phyloP scores from a whole-genome alignment of 1,140 invertebrate genomes.

The Eriocheir sinensis region DNA sequence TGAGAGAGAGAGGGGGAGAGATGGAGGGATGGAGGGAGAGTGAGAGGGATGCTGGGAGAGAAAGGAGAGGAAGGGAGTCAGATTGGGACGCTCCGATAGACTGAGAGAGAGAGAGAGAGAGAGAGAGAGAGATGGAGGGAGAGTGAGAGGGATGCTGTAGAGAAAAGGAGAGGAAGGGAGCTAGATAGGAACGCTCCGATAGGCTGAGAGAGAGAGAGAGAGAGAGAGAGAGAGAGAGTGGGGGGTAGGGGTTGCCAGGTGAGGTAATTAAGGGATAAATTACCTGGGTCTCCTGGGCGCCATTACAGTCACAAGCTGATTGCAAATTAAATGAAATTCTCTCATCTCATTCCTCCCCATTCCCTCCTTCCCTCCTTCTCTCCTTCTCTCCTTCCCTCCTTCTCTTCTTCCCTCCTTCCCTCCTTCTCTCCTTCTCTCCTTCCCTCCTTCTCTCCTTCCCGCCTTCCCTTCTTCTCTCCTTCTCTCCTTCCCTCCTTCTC shows the following conservation, averaged over 20 bases:
- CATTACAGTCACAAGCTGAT: conserved; percentile 75
- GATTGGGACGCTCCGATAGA: conserved; percentile 28
- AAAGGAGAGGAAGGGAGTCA: conserved; percentile 18
- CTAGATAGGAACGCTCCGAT: background rate
- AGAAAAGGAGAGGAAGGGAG: conserved; percentile 6
- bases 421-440: background rate
- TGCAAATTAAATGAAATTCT: conserved; percentile 78
- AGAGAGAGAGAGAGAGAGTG: background rate
- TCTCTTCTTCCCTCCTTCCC: background rate
- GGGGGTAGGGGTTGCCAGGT: conserved; percentile 38
- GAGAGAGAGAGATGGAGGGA: background rate
- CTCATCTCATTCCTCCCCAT: background rate
- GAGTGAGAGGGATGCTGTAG: conserved; percentile 16
- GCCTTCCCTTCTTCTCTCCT: background rate
- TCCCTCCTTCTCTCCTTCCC: background rate
- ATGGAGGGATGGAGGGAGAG: background rate
- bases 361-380: background rate
- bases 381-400: too few species aligned
- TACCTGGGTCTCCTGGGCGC: conserved; percentile 67
- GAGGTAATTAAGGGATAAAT: conserved; percentile 72
- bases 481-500: background rate
- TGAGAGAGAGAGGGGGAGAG: background rate
- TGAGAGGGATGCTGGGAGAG: background rate
- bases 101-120: background rate
- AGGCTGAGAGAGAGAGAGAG: conserved; percentile 27